These are phyloP conservation scores for Ypsolopha scabrella DNA, from an alignment of 2,888 invertebrate genomes.

Conservation along the genomic window DNA sequence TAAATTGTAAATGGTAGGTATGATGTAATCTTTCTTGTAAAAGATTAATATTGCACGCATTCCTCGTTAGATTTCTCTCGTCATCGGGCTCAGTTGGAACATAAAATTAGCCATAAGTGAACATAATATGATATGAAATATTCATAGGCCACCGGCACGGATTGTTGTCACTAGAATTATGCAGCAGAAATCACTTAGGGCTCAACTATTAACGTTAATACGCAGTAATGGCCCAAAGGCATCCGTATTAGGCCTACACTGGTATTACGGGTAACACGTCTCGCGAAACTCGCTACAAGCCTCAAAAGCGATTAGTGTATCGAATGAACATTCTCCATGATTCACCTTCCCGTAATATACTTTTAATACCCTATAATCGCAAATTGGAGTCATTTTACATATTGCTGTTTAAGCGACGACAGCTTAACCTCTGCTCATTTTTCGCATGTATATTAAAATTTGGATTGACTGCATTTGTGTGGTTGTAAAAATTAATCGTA, in stretches of 20 bases:
- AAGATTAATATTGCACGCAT: conserved; percentile 1
- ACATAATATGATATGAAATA: conserved; percentile 52
- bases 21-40: conserved; percentile 3
- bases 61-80: conserved; percentile 9
- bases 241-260: conserved; percentile 19
- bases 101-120: conserved; percentile 40
- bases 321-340: conserved; percentile 2
- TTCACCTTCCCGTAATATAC: background rate
- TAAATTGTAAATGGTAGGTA: background rate
- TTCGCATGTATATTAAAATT: too few relatives aligned
- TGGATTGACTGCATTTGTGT: background rate
- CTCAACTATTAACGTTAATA: conserved; percentile 47
- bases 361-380: conserved; percentile 3
- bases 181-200: conserved; percentile 49
- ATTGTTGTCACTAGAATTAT: conserved; percentile 58
- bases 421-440: background rate
- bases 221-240: conserved; percentile 62
- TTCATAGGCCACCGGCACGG: conserved; percentile 52
- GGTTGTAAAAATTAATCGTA: background rate
- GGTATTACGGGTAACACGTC: background rate
- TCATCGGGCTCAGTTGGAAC: conserved; percentile 18
- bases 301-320: conserved; percentile 1
- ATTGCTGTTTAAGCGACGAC: background rate
- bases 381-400: background rate
- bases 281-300: background rate